phyloP scores from a whole-genome alignment of 2,797 vertebrate genomes.

The Bradypus variegatus region DNA sequence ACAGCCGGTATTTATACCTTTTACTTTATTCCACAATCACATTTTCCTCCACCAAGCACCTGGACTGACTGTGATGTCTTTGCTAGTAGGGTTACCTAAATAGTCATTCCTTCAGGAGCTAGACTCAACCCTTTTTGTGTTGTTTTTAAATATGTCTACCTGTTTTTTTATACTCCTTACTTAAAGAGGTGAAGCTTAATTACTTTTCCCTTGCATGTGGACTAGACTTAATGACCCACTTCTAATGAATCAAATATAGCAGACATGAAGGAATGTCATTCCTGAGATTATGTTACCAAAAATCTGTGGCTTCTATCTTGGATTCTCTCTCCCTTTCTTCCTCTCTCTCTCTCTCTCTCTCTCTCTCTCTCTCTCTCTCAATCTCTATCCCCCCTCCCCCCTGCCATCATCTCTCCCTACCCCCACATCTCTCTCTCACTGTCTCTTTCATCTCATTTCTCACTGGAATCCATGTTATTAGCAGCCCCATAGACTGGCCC shows the following conservation, averaged over 20 bases:
- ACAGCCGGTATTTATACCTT: background rate
- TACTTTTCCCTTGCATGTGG: background rate
- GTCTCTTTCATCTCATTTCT: background rate
- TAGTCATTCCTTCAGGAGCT: background rate
- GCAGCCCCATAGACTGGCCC: background rate
- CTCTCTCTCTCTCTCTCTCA: no score
- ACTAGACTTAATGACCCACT: background rate
- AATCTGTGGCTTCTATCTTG: background rate
- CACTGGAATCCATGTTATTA: background rate
- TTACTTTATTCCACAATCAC: background rate
- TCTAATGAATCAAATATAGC: background rate
- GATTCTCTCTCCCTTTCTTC: background rate
- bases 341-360: no score
- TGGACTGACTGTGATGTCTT: background rate
- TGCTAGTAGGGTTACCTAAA: background rate
- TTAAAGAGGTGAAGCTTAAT: background rate
- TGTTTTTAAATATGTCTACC: background rate
- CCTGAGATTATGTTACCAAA: background rate
- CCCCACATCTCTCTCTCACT: no score
- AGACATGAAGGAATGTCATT: background rate
- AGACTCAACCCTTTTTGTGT: no score
- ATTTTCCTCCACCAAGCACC: background rate
- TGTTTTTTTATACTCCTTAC: background rate
- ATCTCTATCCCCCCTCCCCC: no score
- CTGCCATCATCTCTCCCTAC: no score